Base-by-base conservation (phyloP, 2,888 invertebrate genomes). In the Drosophila multiciliata region DNA sequence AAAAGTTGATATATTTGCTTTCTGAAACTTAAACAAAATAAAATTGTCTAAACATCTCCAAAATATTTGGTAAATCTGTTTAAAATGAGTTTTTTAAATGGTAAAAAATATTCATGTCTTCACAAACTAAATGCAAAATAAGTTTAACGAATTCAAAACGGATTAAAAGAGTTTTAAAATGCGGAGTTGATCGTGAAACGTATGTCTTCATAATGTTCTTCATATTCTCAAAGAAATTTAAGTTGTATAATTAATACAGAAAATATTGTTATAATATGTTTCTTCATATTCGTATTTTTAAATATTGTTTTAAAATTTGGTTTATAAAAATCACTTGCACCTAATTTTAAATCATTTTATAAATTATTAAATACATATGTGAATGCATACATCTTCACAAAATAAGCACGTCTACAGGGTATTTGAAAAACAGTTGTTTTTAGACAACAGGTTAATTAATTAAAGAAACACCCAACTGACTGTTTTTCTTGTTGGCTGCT, bases 391-490 rank as follows among this genome's bases (percentile, higher is more conserved):
- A 2, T 12, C 32, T 17, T n/a, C 9, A 7, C 12, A 17, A 33
- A 9, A 35, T n/a, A 5, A 9, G 9, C 1, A 7, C 4, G 8
- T 20, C 8, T 59, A 32, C 50, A 55, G 78, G 67, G 76, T 73
- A 65, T 71, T 20, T 4, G 17, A 73, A 73, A 73, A 71, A 62
- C 73, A 70, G 52, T 61, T 75, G 70, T 68, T 78, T 83, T 80
- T 23, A 23, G 81, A 83, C 80, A 87, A 73, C 72, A 77, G 66
- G 81, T 81, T 59, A 87, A 83, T 89, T 87, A 84, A 84, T 84
- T 83, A 83, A 73, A 55, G 73, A 80, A 83, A 89, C 87, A 89
- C 89, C 83, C 60, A 69, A 38, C 42, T 29, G 29, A 12, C 11
- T 20, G 17, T 7, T 45, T 45, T 7, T 20, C 45, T 45, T 20